Percentiles rank a stretch among this genome's conserved stretches.
Conservation (phyloP, 1,140 invertebrate species). For the Brachionus paranguensis region DNA sequence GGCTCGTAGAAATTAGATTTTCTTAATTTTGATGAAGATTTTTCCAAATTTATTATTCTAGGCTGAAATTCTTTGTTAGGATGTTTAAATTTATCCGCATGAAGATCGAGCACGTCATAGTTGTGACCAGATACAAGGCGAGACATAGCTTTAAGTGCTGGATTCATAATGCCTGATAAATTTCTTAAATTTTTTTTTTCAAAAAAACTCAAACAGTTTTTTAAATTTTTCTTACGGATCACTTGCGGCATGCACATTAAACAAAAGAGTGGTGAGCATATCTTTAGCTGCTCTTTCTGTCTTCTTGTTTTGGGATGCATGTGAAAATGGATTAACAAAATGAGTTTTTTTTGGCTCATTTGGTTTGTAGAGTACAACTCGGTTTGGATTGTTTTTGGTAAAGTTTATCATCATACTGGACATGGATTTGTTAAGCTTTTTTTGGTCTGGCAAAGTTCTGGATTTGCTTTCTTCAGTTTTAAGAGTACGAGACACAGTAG, state of each 20-base stretch:
- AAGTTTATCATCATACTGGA: not conserved
- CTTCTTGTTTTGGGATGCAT: not conserved
- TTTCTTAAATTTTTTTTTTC: not conserved
- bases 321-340: not conserved
- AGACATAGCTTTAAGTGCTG: conserved; percentile 26
- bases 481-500: not conserved
- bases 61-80: conserved; percentile 20
- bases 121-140: conserved; percentile 11
- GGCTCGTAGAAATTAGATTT: not conserved
- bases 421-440: conserved; percentile 14
- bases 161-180: not conserved
- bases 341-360: not conserved
- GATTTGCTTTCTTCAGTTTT: not conserved
- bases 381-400: not conserved
- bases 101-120: conserved; percentile 12
- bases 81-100: conserved; percentile 21
- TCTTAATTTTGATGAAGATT: not conserved
- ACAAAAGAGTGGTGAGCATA: not conserved
- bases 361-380: not conserved
- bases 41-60: not conserved
- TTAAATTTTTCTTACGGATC: not conserved
- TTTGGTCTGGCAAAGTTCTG: not conserved
- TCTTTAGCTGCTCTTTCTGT: not conserved
- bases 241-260: not conserved
- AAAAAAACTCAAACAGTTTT: not conserved